Evolutionary conservation across 2,888 invertebrate species (phyloP).

Genomic region (Chrysomela aeneicollis): DNA sequence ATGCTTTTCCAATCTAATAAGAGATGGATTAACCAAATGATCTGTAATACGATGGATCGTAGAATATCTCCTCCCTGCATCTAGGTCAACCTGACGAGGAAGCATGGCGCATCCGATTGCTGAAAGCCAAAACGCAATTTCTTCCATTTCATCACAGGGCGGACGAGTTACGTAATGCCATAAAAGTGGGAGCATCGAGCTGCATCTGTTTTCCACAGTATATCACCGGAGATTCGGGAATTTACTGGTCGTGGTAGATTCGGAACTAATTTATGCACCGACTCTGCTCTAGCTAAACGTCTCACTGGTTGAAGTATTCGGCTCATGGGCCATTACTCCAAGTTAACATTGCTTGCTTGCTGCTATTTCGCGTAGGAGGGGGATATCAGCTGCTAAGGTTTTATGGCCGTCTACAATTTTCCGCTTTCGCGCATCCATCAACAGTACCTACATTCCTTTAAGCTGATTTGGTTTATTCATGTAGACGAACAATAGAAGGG

Average conservation of each 20-base stretch:
- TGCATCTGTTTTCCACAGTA: conserved; percentile 31
- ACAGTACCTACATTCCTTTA: too few relatives aligned
- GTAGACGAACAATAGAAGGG: too few relatives aligned
- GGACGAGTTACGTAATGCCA: conserved; percentile 8
- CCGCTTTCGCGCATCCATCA: too few relatives aligned
- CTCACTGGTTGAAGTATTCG: conserved; percentile 36
- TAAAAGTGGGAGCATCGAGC: conserved; percentile 19
- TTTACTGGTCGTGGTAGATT: conserved; percentile 21
- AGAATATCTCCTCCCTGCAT: neutral
- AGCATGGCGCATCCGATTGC: neutral
- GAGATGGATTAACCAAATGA: too few relatives aligned
- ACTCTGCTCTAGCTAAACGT: conserved; percentile 44
- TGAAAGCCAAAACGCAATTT: neutral
- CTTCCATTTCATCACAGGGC: conserved; percentile 2
- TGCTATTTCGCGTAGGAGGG: conserved; percentile 38
- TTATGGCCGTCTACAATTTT: neutral
- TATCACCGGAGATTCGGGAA: conserved; percentile 32
- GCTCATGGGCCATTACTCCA: conserved; percentile 49
- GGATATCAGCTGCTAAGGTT: conserved; percentile 30
- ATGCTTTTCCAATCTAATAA: too few relatives aligned
- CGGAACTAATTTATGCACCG: conserved; percentile 44
- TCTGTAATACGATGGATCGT: too few relatives aligned
- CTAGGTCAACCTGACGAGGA: neutral
- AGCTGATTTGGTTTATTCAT: too few relatives aligned
- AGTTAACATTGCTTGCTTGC: conserved; percentile 45